Evolutionary conservation across 30 jellyfish, hydroid and myxozoan species (phyloP).

Genomic region (Hydractinia symbiolongicarpus): DNA sequence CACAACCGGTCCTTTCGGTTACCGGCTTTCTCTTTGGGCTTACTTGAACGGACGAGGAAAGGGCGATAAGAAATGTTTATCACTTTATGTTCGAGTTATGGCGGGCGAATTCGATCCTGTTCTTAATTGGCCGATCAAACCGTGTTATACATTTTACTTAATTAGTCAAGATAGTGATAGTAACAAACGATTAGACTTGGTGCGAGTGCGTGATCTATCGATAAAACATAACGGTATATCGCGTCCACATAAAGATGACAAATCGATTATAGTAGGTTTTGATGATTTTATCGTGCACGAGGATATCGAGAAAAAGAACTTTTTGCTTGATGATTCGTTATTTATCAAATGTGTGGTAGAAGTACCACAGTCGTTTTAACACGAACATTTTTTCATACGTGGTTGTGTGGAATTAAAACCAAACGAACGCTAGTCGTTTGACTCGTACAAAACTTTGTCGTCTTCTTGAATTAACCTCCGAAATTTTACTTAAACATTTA

Average conservation of each 20-base stretch:
- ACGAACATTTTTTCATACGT: no score
- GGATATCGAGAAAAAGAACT: slow-evolving; percentile 70
- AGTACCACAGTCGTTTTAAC: slow-evolving; percentile 27
- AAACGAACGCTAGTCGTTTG: no score
- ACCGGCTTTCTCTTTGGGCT: slow-evolving; percentile 90
- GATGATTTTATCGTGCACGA: slow-evolving; percentile 94
- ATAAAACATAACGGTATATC: slow-evolving; percentile 73
- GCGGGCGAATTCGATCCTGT: slow-evolving; percentile 94
- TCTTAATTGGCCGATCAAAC: slow-evolving; percentile 90
- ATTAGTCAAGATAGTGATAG: slow-evolving; percentile 77
- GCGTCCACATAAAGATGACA: slow-evolving; percentile 88
- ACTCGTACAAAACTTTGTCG: no score
- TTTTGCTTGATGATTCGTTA: slow-evolving; percentile 80
- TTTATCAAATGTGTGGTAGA: slow-evolving; percentile 79
- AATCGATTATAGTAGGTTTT: slow-evolving; percentile 82
- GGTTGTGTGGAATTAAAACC: no score
- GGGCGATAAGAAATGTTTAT: slow-evolving; percentile 69
- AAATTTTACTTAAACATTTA: no score
- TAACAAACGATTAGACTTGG: slow-evolving; percentile 61
- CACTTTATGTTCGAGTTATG: slow-evolving; percentile 77
- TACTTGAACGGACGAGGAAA: slow-evolving; percentile 97
- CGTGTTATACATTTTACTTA: slow-evolving; percentile 80
- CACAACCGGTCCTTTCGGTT: slow-evolving; percentile 91
- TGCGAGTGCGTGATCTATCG: slow-evolving; percentile 85
- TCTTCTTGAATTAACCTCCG: no score